Base-by-base conservation (phyloP, 2,797 vertebrate species). In the Siniperca undulata region DNA sequence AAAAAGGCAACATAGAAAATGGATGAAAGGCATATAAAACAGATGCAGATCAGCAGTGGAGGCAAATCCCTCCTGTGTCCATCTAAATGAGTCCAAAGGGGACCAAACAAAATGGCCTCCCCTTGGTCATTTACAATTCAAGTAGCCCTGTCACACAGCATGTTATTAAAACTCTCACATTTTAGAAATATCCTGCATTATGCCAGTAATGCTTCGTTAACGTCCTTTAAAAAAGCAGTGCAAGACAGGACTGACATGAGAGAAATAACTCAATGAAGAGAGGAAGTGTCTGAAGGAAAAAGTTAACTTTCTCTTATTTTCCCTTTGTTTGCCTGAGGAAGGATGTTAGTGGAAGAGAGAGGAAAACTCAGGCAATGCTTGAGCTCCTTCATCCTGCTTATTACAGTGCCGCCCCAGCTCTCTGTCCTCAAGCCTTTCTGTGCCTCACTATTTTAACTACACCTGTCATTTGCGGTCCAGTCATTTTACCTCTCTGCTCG, bases 381-480 rank as follows among this genome's bases (percentile, higher is more conserved):
- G 87, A 94, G 90, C 92, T 94, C 92, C 93, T 91, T 92, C 90
- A 90, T 93, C 92, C 91, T 90, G 92, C 93, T 95, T 94, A 95
- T 94, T 92, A 93, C 92, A 90, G 89, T 61, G 89, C 83, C 71
- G 91, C 91, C 87, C 88, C 70, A 55, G 86, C 87, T 90, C 91
- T 92, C 89, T 94, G 94, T 95, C 94, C 94, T 95, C 92, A 84
- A 94, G 94, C 94, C 91, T 94, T 94, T 93, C 94, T 93, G 89
- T 83, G 83, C 90, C 91, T 94, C 92, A 95, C 95, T 93, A 95
- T 95, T 96, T 94, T 96, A 95, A 96, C 95, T 95, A 95, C 95
- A 95, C 95, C 95, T 95, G 95, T 96, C 95, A 96, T 96, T 95
- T 95, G 94, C 87, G 93, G 91, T 95, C 95, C 95, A 95, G 93